Conservation (phyloP, 1,140 invertebrate genomes). For the Nebria ingens region DNA sequence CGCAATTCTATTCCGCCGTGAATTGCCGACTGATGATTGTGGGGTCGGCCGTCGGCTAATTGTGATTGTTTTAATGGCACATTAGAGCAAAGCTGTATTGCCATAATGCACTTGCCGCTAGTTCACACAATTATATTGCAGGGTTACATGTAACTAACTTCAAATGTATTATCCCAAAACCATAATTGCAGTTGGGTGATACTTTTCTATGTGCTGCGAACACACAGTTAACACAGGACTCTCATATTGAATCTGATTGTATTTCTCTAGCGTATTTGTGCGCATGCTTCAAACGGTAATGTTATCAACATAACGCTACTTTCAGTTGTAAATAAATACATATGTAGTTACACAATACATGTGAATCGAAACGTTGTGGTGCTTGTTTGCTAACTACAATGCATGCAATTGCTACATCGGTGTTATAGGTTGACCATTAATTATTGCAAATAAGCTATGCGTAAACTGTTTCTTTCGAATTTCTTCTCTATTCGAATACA, state of each 20-base stretch:
- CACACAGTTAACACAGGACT: neutral
- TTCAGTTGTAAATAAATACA: neutral
- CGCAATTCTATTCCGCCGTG: no score
- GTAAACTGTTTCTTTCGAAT: neutral
- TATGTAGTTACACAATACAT: neutral
- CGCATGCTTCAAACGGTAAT: no score
- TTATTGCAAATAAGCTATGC: neutral
- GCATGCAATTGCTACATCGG: neutral
- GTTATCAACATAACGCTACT: no score
- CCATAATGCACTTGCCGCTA: conserved; percentile 4
- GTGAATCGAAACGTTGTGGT: neutral
- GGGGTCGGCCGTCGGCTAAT: conserved; percentile 1
- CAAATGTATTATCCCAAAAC: conserved; percentile 8
- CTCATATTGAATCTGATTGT: neutral
- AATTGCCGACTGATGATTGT: no score
- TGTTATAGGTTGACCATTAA: conserved; percentile 6
- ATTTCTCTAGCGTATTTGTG: neutral
- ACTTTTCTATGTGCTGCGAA: neutral
- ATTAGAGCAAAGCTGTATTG: conserved; percentile 5
- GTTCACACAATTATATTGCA: conserved; percentile 8
- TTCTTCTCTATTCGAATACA: neutral
- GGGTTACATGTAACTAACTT: conserved; percentile 1
- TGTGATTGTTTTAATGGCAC: conserved; percentile 9
- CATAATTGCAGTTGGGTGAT: conserved; percentile 8
- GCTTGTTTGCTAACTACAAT: neutral